Evolutionary conservation across 2,797 vertebrate species (phyloP).

Genomic region (Salmo trutta): DNA sequence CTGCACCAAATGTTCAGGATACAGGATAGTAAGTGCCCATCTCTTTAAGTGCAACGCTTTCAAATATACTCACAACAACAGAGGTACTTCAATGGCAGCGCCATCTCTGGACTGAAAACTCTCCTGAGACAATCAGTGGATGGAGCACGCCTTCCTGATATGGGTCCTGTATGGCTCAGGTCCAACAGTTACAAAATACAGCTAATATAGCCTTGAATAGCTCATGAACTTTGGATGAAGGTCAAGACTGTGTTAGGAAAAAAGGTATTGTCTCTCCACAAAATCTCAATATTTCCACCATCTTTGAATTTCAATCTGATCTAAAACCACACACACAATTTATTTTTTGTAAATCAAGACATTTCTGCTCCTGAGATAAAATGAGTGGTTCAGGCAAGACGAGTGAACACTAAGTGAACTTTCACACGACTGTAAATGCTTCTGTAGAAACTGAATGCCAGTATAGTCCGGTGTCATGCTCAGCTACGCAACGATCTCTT

Average conservation of each 20-base stretch:
- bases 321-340: neutral
- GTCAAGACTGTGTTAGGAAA: neutral
- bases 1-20: neutral
- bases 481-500: conserved; percentile 42
- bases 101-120: conserved; percentile 1
- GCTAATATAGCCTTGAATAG: neutral
- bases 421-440: conserved; percentile 18
- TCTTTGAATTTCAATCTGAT: neutral
- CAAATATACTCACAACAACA: conserved; percentile 6
- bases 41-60: neutral
- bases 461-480: conserved; percentile 39
- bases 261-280: neutral
- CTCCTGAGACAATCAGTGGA: neutral
- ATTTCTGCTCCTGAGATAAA: neutral
- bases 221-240: neutral
- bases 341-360: neutral
- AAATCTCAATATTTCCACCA: neutral
- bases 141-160: neutral
- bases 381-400: neutral
- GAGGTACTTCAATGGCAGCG: neutral
- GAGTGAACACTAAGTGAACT: conserved; percentile 37
- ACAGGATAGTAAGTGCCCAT: neutral
- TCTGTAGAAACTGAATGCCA: conserved; percentile 7
- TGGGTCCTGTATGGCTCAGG: neutral
- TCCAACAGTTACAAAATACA: neutral